These are phyloP conservation scores for Sinocyclocheilus grahami DNA, from an alignment of 2,113 vertebrate species.

Conservation along the genomic window DNA sequence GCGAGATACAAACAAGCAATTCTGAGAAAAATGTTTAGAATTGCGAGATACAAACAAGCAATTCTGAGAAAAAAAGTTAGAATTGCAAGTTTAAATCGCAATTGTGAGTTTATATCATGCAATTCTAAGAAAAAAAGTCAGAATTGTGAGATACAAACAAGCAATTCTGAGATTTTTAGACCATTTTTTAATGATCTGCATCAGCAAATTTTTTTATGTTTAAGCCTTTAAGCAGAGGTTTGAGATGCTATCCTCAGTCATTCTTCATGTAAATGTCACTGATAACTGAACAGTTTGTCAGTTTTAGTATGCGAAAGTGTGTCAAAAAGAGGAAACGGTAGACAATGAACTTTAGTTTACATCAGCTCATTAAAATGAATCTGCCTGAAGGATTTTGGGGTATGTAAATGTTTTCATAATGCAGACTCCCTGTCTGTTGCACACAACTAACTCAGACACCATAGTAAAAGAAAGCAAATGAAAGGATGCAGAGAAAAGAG, in stretches of 20 bases:
- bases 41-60: no score
- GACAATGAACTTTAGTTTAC: neutral
- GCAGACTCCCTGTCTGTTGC: neutral
- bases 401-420: constrained; percentile 9
- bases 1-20: no score
- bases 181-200: neutral
- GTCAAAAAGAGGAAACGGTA: neutral
- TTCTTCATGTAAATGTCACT: neutral
- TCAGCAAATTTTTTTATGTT: neutral
- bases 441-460: neutral
- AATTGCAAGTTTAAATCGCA: no score
- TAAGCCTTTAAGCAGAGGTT: neutral
- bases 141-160: no score
- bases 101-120: no score
- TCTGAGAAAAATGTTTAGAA: no score
- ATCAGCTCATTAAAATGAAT: constrained; percentile 19
- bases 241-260: neutral
- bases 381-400: constrained; percentile 12
- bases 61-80: no score
- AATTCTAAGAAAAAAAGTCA: no score
- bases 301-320: neutral
- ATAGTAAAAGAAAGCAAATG: neutral
- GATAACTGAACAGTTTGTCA: neutral
- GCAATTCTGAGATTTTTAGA: no score
- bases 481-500: neutral